phyloP scores from a whole-genome alignment of 2,113 vertebrate genomes.

The Spilogale gracilis region DNA sequence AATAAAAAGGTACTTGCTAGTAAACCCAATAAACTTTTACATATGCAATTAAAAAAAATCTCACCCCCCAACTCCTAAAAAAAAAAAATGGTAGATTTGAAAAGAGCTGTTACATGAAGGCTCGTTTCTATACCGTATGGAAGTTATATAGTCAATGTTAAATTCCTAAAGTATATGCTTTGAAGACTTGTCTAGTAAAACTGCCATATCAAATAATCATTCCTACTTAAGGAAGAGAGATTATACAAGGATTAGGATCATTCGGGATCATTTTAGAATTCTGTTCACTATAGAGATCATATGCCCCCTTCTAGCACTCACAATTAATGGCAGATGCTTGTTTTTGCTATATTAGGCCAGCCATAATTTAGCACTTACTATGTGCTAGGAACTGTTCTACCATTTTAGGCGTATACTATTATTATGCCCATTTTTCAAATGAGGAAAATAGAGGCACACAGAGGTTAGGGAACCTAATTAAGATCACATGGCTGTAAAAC shows the following conservation, averaged over 20 bases:
- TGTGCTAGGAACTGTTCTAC: background rate
- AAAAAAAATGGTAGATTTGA: background rate
- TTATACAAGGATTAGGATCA: background rate
- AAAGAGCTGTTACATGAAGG: conserved; percentile 78
- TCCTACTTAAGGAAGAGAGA: background rate
- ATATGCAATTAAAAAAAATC: conserved; percentile 73
- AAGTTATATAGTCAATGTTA: conserved; percentile 78
- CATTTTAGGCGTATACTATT: background rate
- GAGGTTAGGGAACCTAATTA: background rate
- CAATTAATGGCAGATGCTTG: background rate
- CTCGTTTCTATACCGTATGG: conserved; percentile 71
- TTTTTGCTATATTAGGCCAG: background rate
- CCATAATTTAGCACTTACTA: background rate
- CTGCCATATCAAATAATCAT: conserved; percentile 82
- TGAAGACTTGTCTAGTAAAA: conserved; percentile 92
- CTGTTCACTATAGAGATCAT: background rate
- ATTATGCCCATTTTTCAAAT: background rate
- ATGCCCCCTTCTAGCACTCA: background rate
- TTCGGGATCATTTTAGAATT: background rate
- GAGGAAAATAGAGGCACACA: background rate
- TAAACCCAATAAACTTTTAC: conserved; percentile 86
- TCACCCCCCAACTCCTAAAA: background rate
- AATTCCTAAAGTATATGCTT: conserved; percentile 95
- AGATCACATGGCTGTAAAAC: background rate
- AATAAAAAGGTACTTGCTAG: conserved; percentile 80